A percentile compares a stretch with the other conserved stretches of the same genome.
phyloP scores from a whole-genome alignment of 37 sponge, comb jelly and placozoan genomes.

The Hexactinellida sp. region DNA sequence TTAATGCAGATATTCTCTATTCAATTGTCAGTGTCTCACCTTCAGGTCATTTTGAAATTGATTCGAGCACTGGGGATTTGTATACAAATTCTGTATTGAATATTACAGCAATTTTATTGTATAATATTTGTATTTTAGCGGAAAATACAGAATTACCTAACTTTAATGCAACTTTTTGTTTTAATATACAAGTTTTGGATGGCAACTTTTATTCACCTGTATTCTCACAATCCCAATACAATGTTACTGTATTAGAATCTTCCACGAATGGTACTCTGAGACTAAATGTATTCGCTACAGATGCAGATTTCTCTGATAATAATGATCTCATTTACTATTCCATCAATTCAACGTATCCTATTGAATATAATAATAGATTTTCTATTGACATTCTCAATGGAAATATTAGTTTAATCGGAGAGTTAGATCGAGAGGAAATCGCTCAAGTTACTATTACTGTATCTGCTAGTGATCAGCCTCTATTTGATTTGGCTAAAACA shows the following conservation, averaged over 20 bases:
- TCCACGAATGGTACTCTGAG: neutral
- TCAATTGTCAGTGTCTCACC: neutral
- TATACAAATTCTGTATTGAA: neutral
- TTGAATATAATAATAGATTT: neutral
- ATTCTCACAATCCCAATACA: neutral
- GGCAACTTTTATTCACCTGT: neutral
- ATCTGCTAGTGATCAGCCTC: neutral
- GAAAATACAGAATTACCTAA: neutral
- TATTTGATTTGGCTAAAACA: neutral
- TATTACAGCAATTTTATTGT: neutral
- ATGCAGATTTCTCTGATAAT: neutral
- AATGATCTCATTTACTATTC: neutral
- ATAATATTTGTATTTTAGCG: neutral
- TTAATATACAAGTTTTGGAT: conserved; percentile 1
- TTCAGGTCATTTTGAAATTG: neutral
- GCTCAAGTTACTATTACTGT: neutral
- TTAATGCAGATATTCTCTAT: neutral
- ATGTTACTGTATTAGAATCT: neutral
- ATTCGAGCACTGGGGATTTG: neutral
- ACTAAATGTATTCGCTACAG: neutral
- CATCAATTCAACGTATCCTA: neutral
- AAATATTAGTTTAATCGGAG: neutral
- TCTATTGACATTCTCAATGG: neutral
- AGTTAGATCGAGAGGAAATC: neutral
- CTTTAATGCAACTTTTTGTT: neutral